A percentile compares a stretch with the other conserved stretches of the same genome.
Conservation (phyloP, 2,113 vertebrate genomes). For the Eubucco bourcierii region DNA sequence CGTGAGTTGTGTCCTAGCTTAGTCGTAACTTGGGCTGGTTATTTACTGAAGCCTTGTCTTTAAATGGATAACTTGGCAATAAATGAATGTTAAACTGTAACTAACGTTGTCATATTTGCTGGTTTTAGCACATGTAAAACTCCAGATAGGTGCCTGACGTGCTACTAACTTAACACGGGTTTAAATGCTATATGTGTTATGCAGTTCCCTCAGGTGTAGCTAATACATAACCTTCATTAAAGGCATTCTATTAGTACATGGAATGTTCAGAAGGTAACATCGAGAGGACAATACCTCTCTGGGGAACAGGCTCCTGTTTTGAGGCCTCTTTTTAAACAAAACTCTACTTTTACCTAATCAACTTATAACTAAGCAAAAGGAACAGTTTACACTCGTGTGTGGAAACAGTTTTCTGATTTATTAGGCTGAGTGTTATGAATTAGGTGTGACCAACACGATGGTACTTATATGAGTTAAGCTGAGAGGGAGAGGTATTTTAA, state of each 20-base stretch:
- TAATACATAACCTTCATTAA: background rate
- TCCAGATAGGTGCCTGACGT: background rate
- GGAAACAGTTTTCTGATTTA: background rate
- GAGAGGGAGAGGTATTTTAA: background rate
- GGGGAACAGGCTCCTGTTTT: background rate
- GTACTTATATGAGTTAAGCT: background rate
- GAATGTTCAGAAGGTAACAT: background rate
- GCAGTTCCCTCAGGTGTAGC: background rate
- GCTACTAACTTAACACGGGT: background rate
- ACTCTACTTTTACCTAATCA: fast-evolving
- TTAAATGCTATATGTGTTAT: background rate
- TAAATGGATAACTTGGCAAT: background rate
- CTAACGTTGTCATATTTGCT: background rate
- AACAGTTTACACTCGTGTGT: background rate
- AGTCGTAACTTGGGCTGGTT: background rate
- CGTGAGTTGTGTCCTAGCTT: background rate
- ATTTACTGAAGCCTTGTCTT: background rate
- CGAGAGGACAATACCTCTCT: background rate
- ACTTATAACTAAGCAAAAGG: background rate
- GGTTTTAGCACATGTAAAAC: background rate
- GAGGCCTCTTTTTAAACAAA: background rate
- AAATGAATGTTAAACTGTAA: conserved; percentile 8
- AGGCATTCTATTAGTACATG: background rate
- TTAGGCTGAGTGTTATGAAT: background rate
- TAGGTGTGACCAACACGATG: background rate